Evolutionary conservation across 1,140 invertebrate genomes (phyloP).

Genomic region (Bombus vancouverensis): DNA sequence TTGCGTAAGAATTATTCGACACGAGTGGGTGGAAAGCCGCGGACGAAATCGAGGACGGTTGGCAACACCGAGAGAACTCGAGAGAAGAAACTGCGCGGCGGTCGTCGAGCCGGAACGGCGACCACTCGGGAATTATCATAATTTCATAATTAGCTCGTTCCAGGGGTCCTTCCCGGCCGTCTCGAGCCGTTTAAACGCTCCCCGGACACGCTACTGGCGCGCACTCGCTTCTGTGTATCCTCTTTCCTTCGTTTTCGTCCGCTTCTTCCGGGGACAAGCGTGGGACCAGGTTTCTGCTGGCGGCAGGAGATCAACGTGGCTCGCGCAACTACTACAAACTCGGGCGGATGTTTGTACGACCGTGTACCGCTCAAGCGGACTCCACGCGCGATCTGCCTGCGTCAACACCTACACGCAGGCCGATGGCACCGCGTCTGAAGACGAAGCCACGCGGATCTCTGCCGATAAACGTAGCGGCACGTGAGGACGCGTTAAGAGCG

Average conservation of each 20-base stretch:
- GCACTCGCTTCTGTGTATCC: slow-evolving; percentile 46
- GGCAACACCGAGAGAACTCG: not conserved
- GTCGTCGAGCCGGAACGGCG: slow-evolving; percentile 59
- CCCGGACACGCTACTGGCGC: slow-evolving; percentile 62
- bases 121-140: slow-evolving; percentile 67
- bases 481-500: too few species aligned
- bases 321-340: too few species aligned
- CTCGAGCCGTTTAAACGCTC: slow-evolving; percentile 65
- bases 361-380: too few species aligned
- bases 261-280: not conserved
- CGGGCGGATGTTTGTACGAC: too few species aligned
- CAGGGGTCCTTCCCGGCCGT: slow-evolving; percentile 65
- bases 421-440: too few species aligned
- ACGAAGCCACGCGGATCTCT: too few species aligned
- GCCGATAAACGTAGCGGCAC: too few species aligned
- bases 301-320: too few species aligned
- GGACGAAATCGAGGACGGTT: slow-evolving; percentile 15
- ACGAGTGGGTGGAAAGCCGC: not conserved
- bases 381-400: too few species aligned
- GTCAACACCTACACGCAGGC: too few species aligned
- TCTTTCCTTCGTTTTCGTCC: not conserved
- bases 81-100: slow-evolving; percentile 19
- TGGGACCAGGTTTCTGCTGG: not conserved
- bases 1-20: not conserved
- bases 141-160: slow-evolving; percentile 73